Conservation (phyloP, 2,888 invertebrate genomes). For the Reticulitermes lucifugus region DNA sequence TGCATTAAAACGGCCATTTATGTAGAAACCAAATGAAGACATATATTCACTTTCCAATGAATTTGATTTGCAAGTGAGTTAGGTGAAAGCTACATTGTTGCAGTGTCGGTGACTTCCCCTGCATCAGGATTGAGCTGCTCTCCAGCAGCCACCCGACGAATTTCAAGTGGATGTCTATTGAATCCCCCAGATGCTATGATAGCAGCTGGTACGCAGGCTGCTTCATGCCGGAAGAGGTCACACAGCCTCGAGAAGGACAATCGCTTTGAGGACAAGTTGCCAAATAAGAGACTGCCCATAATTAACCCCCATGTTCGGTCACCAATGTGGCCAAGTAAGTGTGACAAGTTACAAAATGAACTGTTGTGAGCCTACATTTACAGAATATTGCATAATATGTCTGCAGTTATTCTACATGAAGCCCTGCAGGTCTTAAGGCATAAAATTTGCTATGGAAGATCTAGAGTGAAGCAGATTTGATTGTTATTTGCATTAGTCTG, state of each 20-base stretch:
- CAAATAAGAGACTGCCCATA: conserved; percentile 79
- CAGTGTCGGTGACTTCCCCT: conserved; percentile 67
- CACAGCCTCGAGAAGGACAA: conserved; percentile 67
- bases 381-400: too few relatives aligned
- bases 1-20: too few relatives aligned
- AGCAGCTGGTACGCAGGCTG: conserved; percentile 53
- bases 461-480: too few relatives aligned
- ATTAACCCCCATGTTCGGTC: conserved; percentile 89
- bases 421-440: too few relatives aligned
- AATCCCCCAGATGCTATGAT: conserved; percentile 73
- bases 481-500: too few relatives aligned
- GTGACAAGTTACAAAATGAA: not conserved
- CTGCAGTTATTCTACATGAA: too few relatives aligned
- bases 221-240: conserved; percentile 62
- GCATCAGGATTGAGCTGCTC: conserved; percentile 78
- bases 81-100: not conserved
- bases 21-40: too few relatives aligned
- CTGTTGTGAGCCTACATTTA: too few relatives aligned
- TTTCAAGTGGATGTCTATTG: conserved; percentile 91
- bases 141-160: conserved; percentile 87
- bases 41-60: too few relatives aligned
- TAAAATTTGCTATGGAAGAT: too few relatives aligned
- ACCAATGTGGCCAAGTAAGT: conserved; percentile 88
- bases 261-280: conserved; percentile 41
- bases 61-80: too few relatives aligned